Conservation (phyloP, 2,888 invertebrate genomes). For the Drosophila meridiana region DNA sequence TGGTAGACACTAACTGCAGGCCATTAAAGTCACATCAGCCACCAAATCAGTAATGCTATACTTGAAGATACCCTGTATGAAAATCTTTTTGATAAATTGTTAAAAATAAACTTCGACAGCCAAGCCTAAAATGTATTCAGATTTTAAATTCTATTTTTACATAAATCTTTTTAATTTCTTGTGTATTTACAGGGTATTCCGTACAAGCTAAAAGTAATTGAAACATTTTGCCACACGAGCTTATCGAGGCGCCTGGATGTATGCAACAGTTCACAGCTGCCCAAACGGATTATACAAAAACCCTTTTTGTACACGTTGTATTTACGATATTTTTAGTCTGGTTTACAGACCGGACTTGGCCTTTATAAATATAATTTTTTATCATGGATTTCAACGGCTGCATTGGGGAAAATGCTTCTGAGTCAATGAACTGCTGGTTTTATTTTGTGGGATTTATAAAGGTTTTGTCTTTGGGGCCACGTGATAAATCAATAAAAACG, state of each 20-base stretch:
- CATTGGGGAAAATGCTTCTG: background rate
- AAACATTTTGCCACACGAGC: conserved; percentile 8
- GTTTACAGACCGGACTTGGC: conserved; percentile 8
- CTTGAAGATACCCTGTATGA: conserved; percentile 5
- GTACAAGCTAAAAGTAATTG: conserved; percentile 10
- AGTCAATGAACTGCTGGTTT: conserved; percentile 19
- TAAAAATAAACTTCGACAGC: too few relatives aligned
- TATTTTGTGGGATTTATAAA: background rate
- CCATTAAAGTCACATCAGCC: conserved; percentile 31
- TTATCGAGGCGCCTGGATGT: background rate
- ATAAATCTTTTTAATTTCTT: background rate
- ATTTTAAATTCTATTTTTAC: background rate
- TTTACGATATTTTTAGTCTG: conserved; percentile 23
- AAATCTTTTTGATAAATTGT: background rate
- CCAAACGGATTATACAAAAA: conserved; percentile 9
- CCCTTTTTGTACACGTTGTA: conserved; percentile 17
- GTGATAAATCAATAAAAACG: conserved; percentile 71
- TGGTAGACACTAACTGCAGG: conserved; percentile 15
- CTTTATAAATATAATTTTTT: conserved; percentile 27
- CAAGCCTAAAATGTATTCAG: background rate
- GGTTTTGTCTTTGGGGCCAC: conserved; percentile 15
- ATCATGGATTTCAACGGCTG: conserved; percentile 33
- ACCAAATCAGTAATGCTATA: background rate
- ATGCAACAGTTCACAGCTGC: conserved; percentile 25
- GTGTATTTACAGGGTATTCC: background rate